These are phyloP conservation scores for Agriopis marginaria DNA, from an alignment of 2,888 invertebrate genomes.

Conservation along the genomic window DNA sequence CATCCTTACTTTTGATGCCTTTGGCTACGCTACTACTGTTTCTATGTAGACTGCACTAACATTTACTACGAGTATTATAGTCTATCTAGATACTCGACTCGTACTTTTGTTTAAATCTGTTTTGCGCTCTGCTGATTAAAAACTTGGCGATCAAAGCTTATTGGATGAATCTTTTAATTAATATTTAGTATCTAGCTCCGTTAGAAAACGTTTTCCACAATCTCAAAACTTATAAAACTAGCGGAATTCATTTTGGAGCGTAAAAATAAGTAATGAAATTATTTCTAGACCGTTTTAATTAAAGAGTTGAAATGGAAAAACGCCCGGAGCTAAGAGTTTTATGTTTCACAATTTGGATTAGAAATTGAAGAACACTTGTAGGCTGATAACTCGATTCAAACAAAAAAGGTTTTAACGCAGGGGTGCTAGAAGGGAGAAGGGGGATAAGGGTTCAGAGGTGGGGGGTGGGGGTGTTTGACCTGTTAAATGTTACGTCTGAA, in stretches of 20 bases:
- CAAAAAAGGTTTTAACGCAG: constrained; percentile 37
- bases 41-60: too few relatives aligned
- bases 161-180: too few relatives aligned
- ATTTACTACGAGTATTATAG: too few relatives aligned
- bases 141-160: too few relatives aligned
- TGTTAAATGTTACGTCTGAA: constrained; percentile 47
- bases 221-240: background rate
- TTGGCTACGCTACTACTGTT: too few relatives aligned
- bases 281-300: constrained; percentile 13
- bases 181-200: too few relatives aligned
- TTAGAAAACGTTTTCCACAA: too few relatives aligned
- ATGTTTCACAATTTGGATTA: constrained; percentile 27
- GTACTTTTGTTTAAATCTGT: too few relatives aligned
- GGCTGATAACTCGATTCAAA: constrained; percentile 34
- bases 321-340: constrained; percentile 19
- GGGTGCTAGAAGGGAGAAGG: background rate
- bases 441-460: constrained; percentile 32
- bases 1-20: too few relatives aligned
- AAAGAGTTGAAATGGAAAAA: constrained; percentile 17
- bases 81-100: too few relatives aligned
- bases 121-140: too few relatives aligned
- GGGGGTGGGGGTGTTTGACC: constrained; percentile 39
- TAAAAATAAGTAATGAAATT: constrained; percentile 7
- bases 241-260: background rate
- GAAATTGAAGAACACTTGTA: constrained; percentile 37